These are phyloP conservation scores for Drosophila borborema DNA, from an alignment of 2,888 invertebrate species.

Conservation along the genomic window DNA sequence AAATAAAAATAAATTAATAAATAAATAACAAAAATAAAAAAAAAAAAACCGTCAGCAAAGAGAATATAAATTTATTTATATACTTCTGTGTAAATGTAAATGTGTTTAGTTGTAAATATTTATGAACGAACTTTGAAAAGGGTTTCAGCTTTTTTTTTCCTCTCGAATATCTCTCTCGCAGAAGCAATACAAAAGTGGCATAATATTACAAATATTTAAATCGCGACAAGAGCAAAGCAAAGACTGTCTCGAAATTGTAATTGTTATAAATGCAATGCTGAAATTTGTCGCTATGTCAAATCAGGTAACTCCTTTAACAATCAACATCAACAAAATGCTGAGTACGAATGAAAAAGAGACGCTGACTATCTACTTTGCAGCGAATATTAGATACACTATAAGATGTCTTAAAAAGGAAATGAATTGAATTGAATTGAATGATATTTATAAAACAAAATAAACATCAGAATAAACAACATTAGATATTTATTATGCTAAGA, in stretches of 20 bases:
- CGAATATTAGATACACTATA: not conserved
- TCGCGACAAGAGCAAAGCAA: not conserved
- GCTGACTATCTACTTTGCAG: too few species aligned
- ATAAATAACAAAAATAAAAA: not conserved
- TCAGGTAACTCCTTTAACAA: slow-evolving; percentile 31
- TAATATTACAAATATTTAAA: slow-evolving; percentile 30
- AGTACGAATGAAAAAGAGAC: not conserved
- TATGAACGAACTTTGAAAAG: not conserved
- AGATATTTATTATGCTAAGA: not conserved
- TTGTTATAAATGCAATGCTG: slow-evolving; percentile 29
- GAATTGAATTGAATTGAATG: too few species aligned
- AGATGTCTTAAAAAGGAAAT: not conserved
- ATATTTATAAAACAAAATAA: not conserved
- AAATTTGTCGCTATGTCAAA: slow-evolving; percentile 16
- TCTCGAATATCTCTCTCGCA: not conserved
- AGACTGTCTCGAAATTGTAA: slow-evolving; percentile 20
- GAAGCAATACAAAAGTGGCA: slow-evolving; percentile 20
- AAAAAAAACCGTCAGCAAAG: not conserved
- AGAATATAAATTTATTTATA: not conserved
- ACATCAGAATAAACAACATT: not conserved
- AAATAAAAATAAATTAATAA: too few species aligned
- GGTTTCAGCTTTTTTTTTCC: slow-evolving; percentile 8
- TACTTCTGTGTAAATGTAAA: slow-evolving; percentile 15
- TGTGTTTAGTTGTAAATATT: slow-evolving; percentile 24
- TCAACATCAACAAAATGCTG: slow-evolving; percentile 23